Conservation (phyloP, 64 coral and sea anemone species). For the Astreopora myriophthalma region DNA sequence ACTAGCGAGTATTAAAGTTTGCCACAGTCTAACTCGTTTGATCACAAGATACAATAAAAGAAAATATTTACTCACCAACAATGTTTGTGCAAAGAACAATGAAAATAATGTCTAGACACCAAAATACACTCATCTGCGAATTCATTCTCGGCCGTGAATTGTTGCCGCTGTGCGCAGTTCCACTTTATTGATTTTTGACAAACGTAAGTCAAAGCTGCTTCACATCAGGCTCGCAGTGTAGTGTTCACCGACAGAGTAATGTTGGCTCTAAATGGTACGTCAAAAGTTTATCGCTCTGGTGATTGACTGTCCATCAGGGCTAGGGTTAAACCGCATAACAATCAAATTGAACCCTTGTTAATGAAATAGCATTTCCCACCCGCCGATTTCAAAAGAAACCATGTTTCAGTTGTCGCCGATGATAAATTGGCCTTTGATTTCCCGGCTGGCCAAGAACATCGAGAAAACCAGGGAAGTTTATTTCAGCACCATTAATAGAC, state of each 20-base stretch:
- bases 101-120: background rate
- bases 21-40: background rate
- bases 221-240: background rate
- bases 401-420: background rate
- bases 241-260: constrained; percentile 14
- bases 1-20: background rate
- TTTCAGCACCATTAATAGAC: background rate
- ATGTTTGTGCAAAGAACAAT: background rate
- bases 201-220: background rate
- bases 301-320: background rate
- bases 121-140: background rate
- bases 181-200: background rate
- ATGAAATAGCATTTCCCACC: background rate
- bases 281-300: constrained; percentile 47
- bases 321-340: background rate
- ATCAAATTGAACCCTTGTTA: background rate
- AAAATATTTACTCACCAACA: constrained; percentile 3
- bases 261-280: background rate
- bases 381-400: background rate
- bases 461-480: background rate
- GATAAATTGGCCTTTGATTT: constrained; percentile 13
- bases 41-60: background rate
- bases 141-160: background rate
- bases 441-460: background rate
- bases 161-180: background rate